These are phyloP conservation scores for Peromyscus melanophrys DNA, from an alignment of 2,797 vertebrate genomes.

Conservation along the genomic window DNA sequence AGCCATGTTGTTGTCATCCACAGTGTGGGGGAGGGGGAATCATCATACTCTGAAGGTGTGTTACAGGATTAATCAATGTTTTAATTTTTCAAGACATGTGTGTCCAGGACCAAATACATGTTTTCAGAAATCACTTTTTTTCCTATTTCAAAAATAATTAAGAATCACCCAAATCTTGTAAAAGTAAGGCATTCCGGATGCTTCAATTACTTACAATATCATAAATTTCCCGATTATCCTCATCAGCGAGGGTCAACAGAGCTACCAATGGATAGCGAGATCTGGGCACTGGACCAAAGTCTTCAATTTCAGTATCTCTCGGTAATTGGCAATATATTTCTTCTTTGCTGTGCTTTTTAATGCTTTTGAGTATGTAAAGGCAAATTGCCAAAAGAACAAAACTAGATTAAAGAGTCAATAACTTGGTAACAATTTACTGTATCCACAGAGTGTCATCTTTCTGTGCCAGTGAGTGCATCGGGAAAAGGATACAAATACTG, in stretches of 20 bases:
- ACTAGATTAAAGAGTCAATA: constrained; percentile 47
- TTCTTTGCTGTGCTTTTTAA: constrained; percentile 90
- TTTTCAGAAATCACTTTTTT: constrained; percentile 48
- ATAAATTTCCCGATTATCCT: constrained; percentile 91
- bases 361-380: constrained; percentile 91
- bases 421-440: constrained; percentile 21
- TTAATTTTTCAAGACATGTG: constrained; percentile 44
- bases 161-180: constrained; percentile 24
- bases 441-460: neutral
- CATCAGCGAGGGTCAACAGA: constrained; percentile 93
- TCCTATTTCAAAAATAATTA: constrained; percentile 56
- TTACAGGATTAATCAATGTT: neutral
- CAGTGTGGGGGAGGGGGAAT: neutral
- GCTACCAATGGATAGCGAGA: constrained; percentile 94
- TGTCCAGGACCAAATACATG: constrained; percentile 16
- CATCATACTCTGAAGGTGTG: neutral
- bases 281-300: constrained; percentile 95
- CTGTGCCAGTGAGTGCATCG: neutral
- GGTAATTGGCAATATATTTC: constrained; percentile 92
- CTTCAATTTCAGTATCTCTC: constrained; percentile 88
- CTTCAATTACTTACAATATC: constrained; percentile 93
- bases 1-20: constrained; percentile 12
- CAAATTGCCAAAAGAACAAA: constrained; percentile 79
- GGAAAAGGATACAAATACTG: constrained; percentile 95
- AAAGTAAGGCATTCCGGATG: constrained; percentile 36